Base-by-base conservation (phyloP, 2,888 invertebrate genomes). In the Trichacis sp. region DNA sequence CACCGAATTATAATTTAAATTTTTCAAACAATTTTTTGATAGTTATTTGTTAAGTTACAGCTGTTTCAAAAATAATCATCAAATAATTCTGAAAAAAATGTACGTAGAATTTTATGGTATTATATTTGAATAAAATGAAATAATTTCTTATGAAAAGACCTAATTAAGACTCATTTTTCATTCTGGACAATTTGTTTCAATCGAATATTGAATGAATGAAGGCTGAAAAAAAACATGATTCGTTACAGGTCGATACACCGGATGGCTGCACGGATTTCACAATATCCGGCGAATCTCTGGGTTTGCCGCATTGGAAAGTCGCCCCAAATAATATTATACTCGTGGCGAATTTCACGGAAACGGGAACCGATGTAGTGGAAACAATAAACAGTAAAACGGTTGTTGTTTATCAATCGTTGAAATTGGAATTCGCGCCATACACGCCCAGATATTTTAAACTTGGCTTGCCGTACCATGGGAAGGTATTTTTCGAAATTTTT, bases 391-490 rank as follows among this genome's bases (percentile, higher is more conserved):
- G 88, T 12, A 88, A 88, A 4, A 88, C 88, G 0, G 83, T 87
- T 15, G 87, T 91, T 0, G 86, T 88, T 0, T 87, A 88, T 60
- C 86, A 88, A 33, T 86, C 88, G 0, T 83, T 89, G 24, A 85
- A 86, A 4, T 72, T 91, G 50, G 88, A 89, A 74, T 91, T 91
- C 72, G 78, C 87, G 2, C 85, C 87, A 0, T 88, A 88, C 42
- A 87, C 88, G 8, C 85, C 87, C 5, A 85, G 87, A 9, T 88
- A 89, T 58, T 90, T 91, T 72, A 90, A 91, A 53, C 90, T 91
- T 0, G 91, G 90, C n/a, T 83, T 93, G 14, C 91, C 92, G 0
- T 92, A 90, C 71, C 88, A 89, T 70, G 87, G 91, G 50, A 90
- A 89, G 85, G 89, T 91, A 76, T 54, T 42, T 33, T 24, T 24